These are phyloP conservation scores for Drosophila pseudotakahashii DNA, from an alignment of 2,888 invertebrate species.

Conservation along the genomic window DNA sequence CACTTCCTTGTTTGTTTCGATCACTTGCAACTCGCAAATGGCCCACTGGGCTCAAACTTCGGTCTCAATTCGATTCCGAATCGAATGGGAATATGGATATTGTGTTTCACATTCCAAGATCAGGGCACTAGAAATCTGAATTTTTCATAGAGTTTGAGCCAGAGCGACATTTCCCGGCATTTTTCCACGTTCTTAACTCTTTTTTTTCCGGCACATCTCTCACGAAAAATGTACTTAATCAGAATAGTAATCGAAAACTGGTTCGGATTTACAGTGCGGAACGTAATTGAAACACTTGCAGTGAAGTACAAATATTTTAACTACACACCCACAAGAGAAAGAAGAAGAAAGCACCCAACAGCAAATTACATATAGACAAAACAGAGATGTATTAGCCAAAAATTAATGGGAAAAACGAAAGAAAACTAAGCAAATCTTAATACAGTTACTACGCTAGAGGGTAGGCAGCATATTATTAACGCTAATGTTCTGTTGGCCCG, in stretches of 20 bases:
- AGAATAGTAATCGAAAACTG: background rate
- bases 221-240: slow-evolving; percentile 19
- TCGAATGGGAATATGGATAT: slow-evolving; percentile 1
- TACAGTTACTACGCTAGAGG: slow-evolving; percentile 65
- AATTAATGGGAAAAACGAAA: slow-evolving; percentile 7
- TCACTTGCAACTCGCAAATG: slow-evolving; percentile 12
- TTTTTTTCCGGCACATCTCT: slow-evolving; percentile 15
- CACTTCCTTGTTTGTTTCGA: slow-evolving; percentile 23
- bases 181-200: slow-evolving; percentile 15
- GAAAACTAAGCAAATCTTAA: slow-evolving; percentile 44
- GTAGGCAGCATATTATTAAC: slow-evolving; percentile 52
- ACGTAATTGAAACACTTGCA: slow-evolving; percentile 77
- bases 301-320: slow-evolving; percentile 82
- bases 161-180: slow-evolving; percentile 27
- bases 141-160: slow-evolving; percentile 14
- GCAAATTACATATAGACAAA: slow-evolving; percentile 36
- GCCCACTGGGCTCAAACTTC: slow-evolving; percentile 32
- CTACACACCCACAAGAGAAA: slow-evolving; percentile 17
- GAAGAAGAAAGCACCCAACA: background rate
- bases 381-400: slow-evolving; percentile 73
- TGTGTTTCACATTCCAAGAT: slow-evolving; percentile 9
- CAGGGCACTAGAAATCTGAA: background rate
- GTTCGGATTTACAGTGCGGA: slow-evolving; percentile 22
- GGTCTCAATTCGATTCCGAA: background rate
- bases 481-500: no score